phyloP scores from a whole-genome alignment of 2,797 vertebrate species.

The Fistularia commersonii region DNA sequence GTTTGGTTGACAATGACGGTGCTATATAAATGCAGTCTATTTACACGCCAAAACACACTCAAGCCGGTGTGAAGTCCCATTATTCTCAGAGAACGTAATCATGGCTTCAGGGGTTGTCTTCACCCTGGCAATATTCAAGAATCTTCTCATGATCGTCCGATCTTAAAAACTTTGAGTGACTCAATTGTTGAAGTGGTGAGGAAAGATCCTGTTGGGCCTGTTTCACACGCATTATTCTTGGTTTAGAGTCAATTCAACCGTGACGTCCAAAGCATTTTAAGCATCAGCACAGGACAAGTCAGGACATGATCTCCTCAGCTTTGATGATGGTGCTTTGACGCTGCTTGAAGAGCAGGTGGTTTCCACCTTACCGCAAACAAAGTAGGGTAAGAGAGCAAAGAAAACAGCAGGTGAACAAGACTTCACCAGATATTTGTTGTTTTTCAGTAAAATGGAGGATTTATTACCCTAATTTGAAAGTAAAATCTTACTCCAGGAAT shows the following conservation, averaged over 20 bases:
- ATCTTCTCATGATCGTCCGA: no score
- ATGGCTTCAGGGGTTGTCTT: neutral
- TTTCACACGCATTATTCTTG: constrained; percentile 31
- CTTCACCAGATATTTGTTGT: no score
- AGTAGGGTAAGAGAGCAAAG: no score
- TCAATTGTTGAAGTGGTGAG: constrained; percentile 5
- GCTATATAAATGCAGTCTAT: no score
- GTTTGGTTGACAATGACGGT: no score
- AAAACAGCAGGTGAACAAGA: no score
- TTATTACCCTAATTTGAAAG: no score
- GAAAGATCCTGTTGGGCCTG: constrained; percentile 53
- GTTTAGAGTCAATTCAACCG: no score
- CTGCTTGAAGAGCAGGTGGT: constrained; percentile 14
- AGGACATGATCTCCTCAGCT: constrained; percentile 39
- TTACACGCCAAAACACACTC: no score
- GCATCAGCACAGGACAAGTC: constrained; percentile 33
- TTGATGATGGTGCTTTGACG: constrained; percentile 33
- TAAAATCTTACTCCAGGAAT: no score
- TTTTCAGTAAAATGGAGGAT: no score
- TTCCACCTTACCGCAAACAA: constrained; percentile 1
- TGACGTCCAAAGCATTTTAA: no score
- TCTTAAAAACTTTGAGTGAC: neutral
- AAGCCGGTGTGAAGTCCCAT: neutral
- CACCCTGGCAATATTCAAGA: neutral
- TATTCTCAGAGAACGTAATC: neutral